Evolutionary conservation across 2,797 vertebrate species (phyloP).

Genomic region (Naso thynnoides): DNA sequence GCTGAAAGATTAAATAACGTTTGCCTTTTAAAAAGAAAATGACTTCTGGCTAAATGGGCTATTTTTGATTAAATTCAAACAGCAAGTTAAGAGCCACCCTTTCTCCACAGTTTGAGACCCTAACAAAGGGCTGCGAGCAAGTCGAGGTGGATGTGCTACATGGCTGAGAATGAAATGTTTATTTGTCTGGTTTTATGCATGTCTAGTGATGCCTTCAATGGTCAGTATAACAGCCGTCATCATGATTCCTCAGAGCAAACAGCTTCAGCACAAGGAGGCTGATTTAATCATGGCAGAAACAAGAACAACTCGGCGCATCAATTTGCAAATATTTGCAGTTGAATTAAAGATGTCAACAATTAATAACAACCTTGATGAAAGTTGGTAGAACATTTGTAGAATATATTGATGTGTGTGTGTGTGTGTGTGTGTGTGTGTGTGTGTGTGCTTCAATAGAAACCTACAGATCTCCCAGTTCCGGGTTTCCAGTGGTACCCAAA

Average conservation of each 20-base stretch:
- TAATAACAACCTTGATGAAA: slow-evolving; percentile 15
- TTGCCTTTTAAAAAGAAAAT: slow-evolving; percentile 99
- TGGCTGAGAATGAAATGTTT: slow-evolving; percentile 96
- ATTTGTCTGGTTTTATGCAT: slow-evolving; percentile 87
- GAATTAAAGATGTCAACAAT: slow-evolving; percentile 16
- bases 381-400: slow-evolving; percentile 30
- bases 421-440: slow-evolving; percentile 20
- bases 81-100: slow-evolving; percentile 98
- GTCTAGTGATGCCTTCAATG: slow-evolving; percentile 90
- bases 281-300: slow-evolving; percentile 33
- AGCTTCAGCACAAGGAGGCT: slow-evolving; percentile 41
- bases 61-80: slow-evolving; percentile 99
- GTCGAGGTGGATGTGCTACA: slow-evolving; percentile 93
- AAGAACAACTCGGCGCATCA: slow-evolving; percentile 22
- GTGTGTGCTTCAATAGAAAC: slow-evolving; percentile 36
- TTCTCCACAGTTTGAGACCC: slow-evolving; percentile 88
- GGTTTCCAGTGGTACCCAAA: slow-evolving; percentile 98
- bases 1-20: slow-evolving; percentile 99
- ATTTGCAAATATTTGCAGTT: slow-evolving; percentile 27
- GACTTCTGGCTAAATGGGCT: slow-evolving; percentile 99
- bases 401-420: slow-evolving; percentile 15
- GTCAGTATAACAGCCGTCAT: slow-evolving; percentile 65
- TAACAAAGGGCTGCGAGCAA: slow-evolving; percentile 92
- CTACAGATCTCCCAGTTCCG: slow-evolving; percentile 90
- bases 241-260: slow-evolving; percentile 54